A percentile compares a stretch with the other conserved stretches of the same genome.
Conservation (phyloP, 2,888 invertebrate genomes). For the Caenorhabditis afra region DNA sequence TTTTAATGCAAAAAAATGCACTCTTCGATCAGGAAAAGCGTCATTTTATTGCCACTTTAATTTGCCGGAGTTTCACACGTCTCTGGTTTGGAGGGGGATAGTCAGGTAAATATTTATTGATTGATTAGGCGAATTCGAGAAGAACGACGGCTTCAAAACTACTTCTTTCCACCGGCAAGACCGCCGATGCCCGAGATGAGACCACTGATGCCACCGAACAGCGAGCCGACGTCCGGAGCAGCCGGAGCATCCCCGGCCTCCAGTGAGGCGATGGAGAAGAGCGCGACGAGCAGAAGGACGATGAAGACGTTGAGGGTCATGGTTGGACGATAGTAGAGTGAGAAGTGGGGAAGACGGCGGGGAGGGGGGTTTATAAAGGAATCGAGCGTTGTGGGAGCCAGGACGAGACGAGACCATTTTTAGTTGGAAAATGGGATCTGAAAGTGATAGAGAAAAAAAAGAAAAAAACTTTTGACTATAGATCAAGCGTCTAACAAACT, state of each 20-base stretch:
- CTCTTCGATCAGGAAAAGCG: too few species aligned
- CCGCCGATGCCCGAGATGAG: conserved; percentile 4
- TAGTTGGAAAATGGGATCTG: background rate
- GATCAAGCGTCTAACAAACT: too few species aligned
- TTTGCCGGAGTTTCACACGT: too few species aligned
- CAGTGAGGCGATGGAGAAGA: background rate
- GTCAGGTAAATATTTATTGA: background rate
- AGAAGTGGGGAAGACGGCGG: too few species aligned
- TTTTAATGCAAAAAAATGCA: too few species aligned
- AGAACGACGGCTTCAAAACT: background rate
- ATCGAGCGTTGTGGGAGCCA: background rate
- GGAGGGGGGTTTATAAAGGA: too few species aligned
- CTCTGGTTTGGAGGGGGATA: too few species aligned
- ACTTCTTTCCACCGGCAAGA: background rate
- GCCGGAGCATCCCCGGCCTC: background rate
- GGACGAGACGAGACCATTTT: background rate
- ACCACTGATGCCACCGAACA: conserved; percentile 7
- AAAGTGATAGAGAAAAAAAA: background rate
- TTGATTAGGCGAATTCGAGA: background rate
- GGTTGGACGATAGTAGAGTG: too few species aligned
- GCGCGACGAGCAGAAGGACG: conserved; percentile 7
- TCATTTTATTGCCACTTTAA: too few species aligned
- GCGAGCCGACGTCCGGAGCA: background rate
- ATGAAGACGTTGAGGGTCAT: conserved; percentile 6
- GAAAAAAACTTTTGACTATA: background rate